Conservation (phyloP, 2,888 invertebrate species). For the Melinaea menophilus region DNA sequence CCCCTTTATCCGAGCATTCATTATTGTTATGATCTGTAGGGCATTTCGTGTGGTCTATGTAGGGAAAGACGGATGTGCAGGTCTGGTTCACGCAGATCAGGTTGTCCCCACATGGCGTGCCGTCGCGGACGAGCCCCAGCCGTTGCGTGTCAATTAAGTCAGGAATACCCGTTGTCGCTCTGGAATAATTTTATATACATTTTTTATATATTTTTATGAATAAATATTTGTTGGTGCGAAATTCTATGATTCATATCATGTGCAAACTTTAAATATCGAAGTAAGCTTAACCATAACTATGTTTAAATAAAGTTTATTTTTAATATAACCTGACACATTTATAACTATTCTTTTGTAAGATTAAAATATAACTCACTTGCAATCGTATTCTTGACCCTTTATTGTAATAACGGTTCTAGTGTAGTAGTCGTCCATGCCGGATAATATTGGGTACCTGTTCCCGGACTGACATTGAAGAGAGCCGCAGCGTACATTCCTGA, state of each 20-base stretch:
- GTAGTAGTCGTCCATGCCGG: slow-evolving; percentile 88
- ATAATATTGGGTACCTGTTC: slow-evolving; percentile 86
- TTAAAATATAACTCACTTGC: slow-evolving; percentile 83
- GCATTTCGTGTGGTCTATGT: slow-evolving; percentile 91
- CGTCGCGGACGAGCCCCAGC: slow-evolving; percentile 94
- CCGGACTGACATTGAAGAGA: slow-evolving; percentile 96
- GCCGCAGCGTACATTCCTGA: slow-evolving; percentile 94
- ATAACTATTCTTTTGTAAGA: neutral
- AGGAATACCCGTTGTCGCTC: slow-evolving; percentile 85
- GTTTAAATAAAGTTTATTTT: no score
- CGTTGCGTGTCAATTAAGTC: slow-evolving; percentile 82
- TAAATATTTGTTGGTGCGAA: no score
- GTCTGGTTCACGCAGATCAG: slow-evolving; percentile 96
- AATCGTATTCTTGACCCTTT: slow-evolving; percentile 93
- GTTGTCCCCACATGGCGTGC: slow-evolving; percentile 95
- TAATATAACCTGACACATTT: no score
- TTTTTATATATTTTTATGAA: neutral
- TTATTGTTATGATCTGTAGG: slow-evolving; percentile 91
- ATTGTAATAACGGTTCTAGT: slow-evolving; percentile 93
- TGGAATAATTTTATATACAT: slow-evolving; percentile 49
- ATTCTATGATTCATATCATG: no score
- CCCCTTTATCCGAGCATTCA: slow-evolving; percentile 97
- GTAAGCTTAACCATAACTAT: no score
- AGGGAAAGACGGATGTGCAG: slow-evolving; percentile 90
- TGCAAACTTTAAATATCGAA: no score